Conservation (phyloP, 92 coral and sea anemone species). For the Scolanthus callimorphus region DNA sequence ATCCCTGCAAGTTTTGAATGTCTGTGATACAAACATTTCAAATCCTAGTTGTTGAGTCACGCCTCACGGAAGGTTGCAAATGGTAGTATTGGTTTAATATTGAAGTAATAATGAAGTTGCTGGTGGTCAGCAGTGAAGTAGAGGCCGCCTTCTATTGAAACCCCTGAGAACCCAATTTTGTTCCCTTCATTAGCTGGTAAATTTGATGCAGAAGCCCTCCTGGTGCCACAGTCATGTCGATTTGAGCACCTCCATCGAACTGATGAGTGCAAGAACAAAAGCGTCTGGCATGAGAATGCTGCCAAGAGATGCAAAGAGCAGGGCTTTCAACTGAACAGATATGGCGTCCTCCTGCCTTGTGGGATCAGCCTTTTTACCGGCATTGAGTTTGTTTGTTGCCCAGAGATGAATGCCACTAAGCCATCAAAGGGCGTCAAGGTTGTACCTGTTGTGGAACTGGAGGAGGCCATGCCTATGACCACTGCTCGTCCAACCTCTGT, state of each 20-base stretch:
- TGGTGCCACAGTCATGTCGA: constrained; percentile 73
- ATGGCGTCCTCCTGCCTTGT: constrained; percentile 90
- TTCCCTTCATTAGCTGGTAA: too few species aligned
- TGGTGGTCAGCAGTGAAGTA: too few species aligned
- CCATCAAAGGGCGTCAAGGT: constrained; percentile 19
- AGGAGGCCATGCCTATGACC: constrained; percentile 5
- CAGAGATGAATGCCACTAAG: constrained; percentile 17
- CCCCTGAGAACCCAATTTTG: too few species aligned
- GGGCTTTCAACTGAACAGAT: constrained; percentile 39
- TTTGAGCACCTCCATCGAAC: constrained; percentile 79
- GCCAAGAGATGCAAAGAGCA: constrained; percentile 62
- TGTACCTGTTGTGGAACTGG: constrained; percentile 24
- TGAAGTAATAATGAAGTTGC: too few species aligned
- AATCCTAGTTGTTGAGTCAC: too few species aligned
- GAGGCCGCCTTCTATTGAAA: too few species aligned
- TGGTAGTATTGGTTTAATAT: too few species aligned
- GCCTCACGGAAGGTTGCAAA: too few species aligned
- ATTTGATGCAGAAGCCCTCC: constrained; percentile 95
- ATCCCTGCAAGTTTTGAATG: too few species aligned
- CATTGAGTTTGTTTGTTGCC: constrained; percentile 96
- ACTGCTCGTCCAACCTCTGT: constrained; percentile 37
- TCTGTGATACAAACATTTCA: too few species aligned
- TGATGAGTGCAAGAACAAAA: constrained; percentile 66
- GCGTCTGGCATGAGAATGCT: constrained; percentile 71
- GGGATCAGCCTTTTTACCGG: constrained; percentile 69